phyloP scores from a whole-genome alignment of 2,888 invertebrate genomes.

The Dioctria rufipes region DNA sequence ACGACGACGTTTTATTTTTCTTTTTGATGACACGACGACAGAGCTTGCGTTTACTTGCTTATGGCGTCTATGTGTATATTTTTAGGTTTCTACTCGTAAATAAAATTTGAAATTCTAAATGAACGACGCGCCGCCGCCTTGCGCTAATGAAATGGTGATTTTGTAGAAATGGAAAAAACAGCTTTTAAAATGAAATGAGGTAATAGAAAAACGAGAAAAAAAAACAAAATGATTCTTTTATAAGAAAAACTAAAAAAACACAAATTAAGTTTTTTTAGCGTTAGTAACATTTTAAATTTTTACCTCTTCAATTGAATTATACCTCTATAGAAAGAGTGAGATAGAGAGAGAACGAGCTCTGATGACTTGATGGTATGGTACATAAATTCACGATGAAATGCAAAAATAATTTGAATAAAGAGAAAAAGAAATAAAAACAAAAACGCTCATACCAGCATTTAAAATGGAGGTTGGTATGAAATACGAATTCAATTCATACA shows the following conservation, averaged over 20 bases:
- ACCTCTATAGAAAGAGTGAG: too few relatives aligned
- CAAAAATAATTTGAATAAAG: too few relatives aligned
- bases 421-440: too few relatives aligned
- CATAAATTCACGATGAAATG: too few relatives aligned
- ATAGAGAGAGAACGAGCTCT: too few relatives aligned
- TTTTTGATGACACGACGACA: too few relatives aligned
- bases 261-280: too few relatives aligned
- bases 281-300: too few relatives aligned
- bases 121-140: not conserved
- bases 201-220: not conserved
- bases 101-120: slow-evolving; percentile 25
- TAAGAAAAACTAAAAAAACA: not conserved
- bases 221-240: not conserved
- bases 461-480: too few relatives aligned
- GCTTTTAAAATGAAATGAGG: slow-evolving; percentile 1
- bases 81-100: not conserved
- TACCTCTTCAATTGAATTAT: not conserved
- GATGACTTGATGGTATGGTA: too few relatives aligned
- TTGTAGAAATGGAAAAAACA: slow-evolving; percentile 8
- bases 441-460: too few relatives aligned
- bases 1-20: too few relatives aligned
- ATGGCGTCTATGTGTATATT: not conserved
- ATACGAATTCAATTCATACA: not conserved
- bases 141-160: not conserved
- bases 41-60: not conserved